phyloP scores from a whole-genome alignment of 2,113 vertebrate species.

The Cebus imitator region DNA sequence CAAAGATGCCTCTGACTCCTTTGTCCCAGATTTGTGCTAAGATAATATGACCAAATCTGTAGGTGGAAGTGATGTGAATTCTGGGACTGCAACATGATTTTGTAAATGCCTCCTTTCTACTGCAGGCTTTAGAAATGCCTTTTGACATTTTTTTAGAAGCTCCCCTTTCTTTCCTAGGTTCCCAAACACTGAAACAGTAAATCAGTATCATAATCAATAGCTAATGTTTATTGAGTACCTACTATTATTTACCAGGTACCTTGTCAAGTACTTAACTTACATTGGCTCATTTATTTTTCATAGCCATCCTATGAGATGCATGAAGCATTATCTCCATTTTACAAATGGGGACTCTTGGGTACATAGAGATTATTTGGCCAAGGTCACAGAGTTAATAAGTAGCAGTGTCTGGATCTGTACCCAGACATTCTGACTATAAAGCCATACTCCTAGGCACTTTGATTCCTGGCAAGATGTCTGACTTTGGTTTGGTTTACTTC shows the following conservation, averaged over 20 bases:
- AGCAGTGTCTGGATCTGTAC: background rate
- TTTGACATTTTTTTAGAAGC: background rate
- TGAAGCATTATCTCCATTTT: conserved; percentile 32
- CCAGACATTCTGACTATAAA: conserved; percentile 45
- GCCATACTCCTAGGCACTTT: background rate
- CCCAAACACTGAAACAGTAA: background rate
- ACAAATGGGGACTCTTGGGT: background rate
- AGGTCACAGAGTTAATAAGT: conserved; percentile 43
- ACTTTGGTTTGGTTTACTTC: conserved; percentile 28
- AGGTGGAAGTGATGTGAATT: background rate
- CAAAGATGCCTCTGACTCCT: background rate
- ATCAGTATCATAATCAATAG: background rate
- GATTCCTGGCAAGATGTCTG: conserved; percentile 13
- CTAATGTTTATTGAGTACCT: conserved; percentile 6
- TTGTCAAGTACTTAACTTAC: background rate
- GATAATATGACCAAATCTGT: background rate
- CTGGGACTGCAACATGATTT: background rate
- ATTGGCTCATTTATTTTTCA: conserved; percentile 22
- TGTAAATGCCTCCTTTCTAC: background rate
- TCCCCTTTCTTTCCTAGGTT: background rate
- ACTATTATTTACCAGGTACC: background rate
- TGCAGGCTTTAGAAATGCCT: background rate
- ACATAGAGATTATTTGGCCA: background rate
- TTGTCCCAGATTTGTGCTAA: background rate
- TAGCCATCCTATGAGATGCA: background rate